Base-by-base conservation (phyloP, 2,797 vertebrate species). In the Peromyscus attwateri region DNA sequence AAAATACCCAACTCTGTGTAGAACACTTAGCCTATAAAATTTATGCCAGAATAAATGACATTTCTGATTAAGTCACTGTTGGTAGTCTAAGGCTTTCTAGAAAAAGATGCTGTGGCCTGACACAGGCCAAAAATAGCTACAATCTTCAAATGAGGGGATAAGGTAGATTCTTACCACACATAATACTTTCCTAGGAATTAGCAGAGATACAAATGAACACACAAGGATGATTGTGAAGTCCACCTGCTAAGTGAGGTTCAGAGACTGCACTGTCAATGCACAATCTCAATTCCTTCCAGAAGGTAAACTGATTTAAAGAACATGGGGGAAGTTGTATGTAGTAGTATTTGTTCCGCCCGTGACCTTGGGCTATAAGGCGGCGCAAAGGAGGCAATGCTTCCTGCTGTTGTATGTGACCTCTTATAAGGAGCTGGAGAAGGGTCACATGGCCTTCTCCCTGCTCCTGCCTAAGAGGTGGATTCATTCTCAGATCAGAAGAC, bases 221-320 rank as follows among this genome's bases (percentile, higher is more conserved):
- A 40, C 94, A 90, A 91, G 57, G 79, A 70, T 87, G 55, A 34
- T 0, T 92, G 55, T 37, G 64, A 84, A 52, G 37, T 29, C 82
- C 75, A 52, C 73, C 11, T 13, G 60, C 66, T 68, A 40, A 97
- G 66, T 43, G 34, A 52, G 84, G 7, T 27, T 92, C 77, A n/a
- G 37, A 92, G 31, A 77, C 10, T 93, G 64, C 14, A 77, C 84
- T 85, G 76, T 76, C 96, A 82, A 55, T 40, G 60, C 1, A 88
- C 62, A 85, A 92, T 70, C 94, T 87, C 82, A 84, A 31, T 79
- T 85, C 46, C 77, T 92, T 94, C 93, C 73, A 79, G 34, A 88
- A 70, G 31, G 77, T 89, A 62, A 81, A 60, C 37, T 70, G 76
- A 91, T 19, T 83, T 83, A 64, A 0, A 62, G 62, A 93, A 43